Conservation (phyloP, 2,797 vertebrate genomes). For the Syngnathus acus region DNA sequence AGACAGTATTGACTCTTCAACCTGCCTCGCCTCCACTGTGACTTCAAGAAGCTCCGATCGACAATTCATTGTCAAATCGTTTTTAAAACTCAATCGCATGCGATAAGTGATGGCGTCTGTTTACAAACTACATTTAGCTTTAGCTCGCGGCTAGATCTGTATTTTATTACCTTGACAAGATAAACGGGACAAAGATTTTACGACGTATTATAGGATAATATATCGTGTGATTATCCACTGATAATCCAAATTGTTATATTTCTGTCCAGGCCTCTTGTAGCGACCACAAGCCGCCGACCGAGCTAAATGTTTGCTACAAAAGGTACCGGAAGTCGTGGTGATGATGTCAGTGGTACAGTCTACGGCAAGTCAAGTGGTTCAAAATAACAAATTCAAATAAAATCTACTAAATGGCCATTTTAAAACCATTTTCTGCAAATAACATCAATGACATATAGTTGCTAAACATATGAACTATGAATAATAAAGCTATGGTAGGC, state of each 20-base stretch:
- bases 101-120: conserved; percentile 8
- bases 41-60: conserved; percentile 93
- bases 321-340: conserved; percentile 4
- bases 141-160: background rate
- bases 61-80: conserved; percentile 81
- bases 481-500: background rate
- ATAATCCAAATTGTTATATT: background rate
- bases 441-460: background rate
- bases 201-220: background rate
- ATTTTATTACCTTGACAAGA: background rate
- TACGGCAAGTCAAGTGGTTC: conserved; percentile 43
- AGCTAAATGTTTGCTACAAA: conserved; percentile 21
- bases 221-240: background rate
- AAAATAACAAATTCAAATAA: background rate
- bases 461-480: background rate
- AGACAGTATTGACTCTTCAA: conserved; percentile 90
- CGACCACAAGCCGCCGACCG: background rate
- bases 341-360: background rate
- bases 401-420: too few species aligned
- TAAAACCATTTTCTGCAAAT: too few species aligned
- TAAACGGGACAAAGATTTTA: too few species aligned
- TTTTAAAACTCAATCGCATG: conserved; percentile 26
- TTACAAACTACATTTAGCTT: background rate
- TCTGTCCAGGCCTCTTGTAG: rapidly evolving
- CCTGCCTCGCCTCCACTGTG: conserved; percentile 90